phyloP scores from a whole-genome alignment of 2,888 invertebrate species.

The Helleia helle region DNA sequence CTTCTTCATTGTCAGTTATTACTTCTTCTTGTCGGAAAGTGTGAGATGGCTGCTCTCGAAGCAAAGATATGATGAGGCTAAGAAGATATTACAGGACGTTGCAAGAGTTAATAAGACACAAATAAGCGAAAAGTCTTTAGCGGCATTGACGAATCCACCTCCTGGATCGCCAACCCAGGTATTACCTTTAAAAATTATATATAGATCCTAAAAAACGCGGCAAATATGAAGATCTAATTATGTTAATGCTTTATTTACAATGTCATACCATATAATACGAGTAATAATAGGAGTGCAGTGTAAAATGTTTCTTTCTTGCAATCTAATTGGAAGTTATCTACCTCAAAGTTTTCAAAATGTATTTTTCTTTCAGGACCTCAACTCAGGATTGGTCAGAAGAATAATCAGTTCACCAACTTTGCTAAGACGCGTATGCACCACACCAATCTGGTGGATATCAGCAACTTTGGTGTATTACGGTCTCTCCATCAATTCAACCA shows the following conservation, averaged over 20 bases:
- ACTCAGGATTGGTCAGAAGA: conserved; percentile 29
- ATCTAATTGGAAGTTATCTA: too few relatives aligned
- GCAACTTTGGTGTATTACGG: conserved; percentile 80
- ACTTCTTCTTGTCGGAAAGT: conserved; percentile 78
- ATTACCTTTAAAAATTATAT: conserved; percentile 2
- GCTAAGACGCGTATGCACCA: conserved; percentile 62
- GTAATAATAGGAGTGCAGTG: too few relatives aligned
- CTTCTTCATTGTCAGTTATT: conserved; percentile 76
- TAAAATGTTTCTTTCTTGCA: too few relatives aligned
- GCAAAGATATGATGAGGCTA: conserved; percentile 75
- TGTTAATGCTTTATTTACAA: too few relatives aligned
- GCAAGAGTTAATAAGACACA: conserved; percentile 74
- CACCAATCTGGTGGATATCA: conserved; percentile 78
- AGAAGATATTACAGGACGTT: conserved; percentile 72
- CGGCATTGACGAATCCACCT: conserved; percentile 23
- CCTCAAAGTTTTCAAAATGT: too few relatives aligned
- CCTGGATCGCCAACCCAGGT: conserved; percentile 3
- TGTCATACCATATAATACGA: too few relatives aligned
- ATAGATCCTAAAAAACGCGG: too few relatives aligned
- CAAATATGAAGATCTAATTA: too few relatives aligned
- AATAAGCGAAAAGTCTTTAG: conserved; percentile 67
- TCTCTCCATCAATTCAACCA: conserved; percentile 77
- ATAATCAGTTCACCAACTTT: conserved; percentile 65
- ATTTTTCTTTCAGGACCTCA: conserved; percentile 6
- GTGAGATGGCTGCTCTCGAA: conserved; percentile 83